These are phyloP conservation scores for Heliconius sara DNA, from an alignment of 2,888 invertebrate genomes.

Conservation along the genomic window DNA sequence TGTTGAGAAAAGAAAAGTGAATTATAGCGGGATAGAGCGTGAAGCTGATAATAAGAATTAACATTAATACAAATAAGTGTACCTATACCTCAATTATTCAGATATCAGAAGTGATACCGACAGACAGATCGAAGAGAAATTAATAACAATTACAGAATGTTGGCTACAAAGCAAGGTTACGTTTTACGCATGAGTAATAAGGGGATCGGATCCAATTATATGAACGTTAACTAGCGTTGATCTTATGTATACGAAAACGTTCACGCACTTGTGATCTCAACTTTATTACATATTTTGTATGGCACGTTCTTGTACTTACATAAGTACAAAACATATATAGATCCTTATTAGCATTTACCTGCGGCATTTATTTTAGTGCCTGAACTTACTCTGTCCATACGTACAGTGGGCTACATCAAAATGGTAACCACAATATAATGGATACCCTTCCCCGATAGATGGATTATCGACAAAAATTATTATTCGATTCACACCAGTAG, in stretches of 20 bases:
- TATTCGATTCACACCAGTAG: no score
- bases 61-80: conserved; percentile 4
- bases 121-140: conserved; percentile 14
- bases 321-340: no score
- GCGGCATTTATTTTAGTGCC: no score
- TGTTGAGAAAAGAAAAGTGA: no score
- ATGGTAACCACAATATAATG: no score
- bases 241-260: conserved; percentile 8
- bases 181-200: conserved; percentile 54
- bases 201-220: conserved; percentile 60
- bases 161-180: conserved; percentile 24
- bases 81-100: conserved; percentile 1
- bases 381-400: no score
- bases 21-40: no score
- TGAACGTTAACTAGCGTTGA: conserved; percentile 50
- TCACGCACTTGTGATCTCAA: not conserved
- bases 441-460: no score
- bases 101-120: conserved; percentile 16
- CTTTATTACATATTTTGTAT: not conserved
- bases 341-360: no score
- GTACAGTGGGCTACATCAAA: no score
- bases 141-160: conserved; percentile 30
- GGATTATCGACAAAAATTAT: no score
- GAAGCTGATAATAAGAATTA: not conserved
- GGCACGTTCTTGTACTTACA: no score